Conservation (phyloP, 2,888 invertebrate species). For the Drosophila borealis region DNA sequence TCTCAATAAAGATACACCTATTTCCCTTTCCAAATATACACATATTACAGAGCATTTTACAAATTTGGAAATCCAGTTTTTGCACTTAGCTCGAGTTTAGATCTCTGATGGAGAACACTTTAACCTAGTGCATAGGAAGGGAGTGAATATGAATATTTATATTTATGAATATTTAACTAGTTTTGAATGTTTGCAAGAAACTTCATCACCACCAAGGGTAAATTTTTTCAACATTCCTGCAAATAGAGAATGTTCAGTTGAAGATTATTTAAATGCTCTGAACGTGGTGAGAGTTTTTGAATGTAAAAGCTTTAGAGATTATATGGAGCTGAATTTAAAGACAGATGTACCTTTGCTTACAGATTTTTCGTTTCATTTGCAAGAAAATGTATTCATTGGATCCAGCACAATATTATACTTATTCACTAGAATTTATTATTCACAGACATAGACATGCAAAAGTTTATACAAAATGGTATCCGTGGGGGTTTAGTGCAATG, state of each 20-base stretch:
- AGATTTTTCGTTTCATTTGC: too few species aligned
- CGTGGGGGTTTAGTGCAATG: constrained; percentile 76
- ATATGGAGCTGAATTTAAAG: constrained; percentile 10
- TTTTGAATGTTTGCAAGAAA: not conserved
- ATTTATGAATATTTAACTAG: constrained; percentile 7
- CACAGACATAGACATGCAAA: constrained; percentile 77
- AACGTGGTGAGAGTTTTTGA: constrained; percentile 8
- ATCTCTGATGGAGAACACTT: too few species aligned
- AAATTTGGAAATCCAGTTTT: too few species aligned
- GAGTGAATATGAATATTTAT: too few species aligned
- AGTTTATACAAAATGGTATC: constrained; percentile 70
- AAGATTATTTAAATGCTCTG: constrained; percentile 10
- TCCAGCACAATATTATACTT: too few species aligned
- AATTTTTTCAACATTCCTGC: constrained; percentile 10
- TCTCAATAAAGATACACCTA: too few species aligned
- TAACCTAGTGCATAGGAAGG: not conserved
- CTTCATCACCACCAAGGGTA: not conserved
- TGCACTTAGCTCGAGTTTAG: too few species aligned
- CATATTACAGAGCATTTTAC: too few species aligned
- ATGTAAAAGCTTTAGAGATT: too few species aligned
- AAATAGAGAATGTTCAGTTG: not conserved
- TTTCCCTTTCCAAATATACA: too few species aligned
- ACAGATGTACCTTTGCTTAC: constrained; percentile 4
- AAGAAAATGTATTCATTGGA: too few species aligned
- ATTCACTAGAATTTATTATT: constrained; percentile 73